These are phyloP conservation scores for Alaudala cheleensis DNA, from an alignment of 2,113 vertebrate species.

Conservation along the genomic window DNA sequence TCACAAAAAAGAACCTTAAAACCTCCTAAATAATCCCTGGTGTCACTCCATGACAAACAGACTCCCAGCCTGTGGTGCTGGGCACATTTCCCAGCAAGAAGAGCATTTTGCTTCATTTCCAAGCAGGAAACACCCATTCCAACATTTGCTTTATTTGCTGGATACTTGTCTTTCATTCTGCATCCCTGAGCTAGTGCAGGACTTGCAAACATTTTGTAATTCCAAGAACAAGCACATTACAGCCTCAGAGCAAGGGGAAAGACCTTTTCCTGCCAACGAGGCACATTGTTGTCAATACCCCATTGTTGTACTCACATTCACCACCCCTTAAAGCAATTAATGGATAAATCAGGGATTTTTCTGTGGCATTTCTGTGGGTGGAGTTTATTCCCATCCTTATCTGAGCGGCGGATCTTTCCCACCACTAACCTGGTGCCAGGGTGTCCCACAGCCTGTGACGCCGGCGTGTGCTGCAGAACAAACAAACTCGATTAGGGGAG, in stretches of 20 bases:
- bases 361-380: conserved; percentile 73
- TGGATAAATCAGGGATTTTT: conserved; percentile 75
- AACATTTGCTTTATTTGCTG: neutral
- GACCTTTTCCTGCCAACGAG: conserved; percentile 75
- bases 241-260: conserved; percentile 62
- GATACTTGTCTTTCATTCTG: neutral
- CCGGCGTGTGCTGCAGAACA: conserved; percentile 68
- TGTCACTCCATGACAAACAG: neutral
- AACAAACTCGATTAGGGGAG: conserved; percentile 73
- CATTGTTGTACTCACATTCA: conserved; percentile 74
- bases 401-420: conserved; percentile 80
- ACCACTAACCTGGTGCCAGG: conserved; percentile 85
- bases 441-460: conserved; percentile 74
- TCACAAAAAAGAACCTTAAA: neutral
- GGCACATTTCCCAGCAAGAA: neutral
- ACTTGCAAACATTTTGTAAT: conserved; percentile 29
- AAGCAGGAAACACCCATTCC: neutral
- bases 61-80: neutral
- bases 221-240: conserved; percentile 49
- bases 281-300: conserved; percentile 73
- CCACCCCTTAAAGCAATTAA: conserved; percentile 73
- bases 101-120: neutral
- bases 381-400: conserved; percentile 80
- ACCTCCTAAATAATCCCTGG: neutral
- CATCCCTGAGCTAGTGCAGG: neutral